Evolutionary conservation across 2,797 vertebrate species (phyloP), one percentile per base, ranked within the genome.

Genomic region (Labroides dimidiatus): DNA sequence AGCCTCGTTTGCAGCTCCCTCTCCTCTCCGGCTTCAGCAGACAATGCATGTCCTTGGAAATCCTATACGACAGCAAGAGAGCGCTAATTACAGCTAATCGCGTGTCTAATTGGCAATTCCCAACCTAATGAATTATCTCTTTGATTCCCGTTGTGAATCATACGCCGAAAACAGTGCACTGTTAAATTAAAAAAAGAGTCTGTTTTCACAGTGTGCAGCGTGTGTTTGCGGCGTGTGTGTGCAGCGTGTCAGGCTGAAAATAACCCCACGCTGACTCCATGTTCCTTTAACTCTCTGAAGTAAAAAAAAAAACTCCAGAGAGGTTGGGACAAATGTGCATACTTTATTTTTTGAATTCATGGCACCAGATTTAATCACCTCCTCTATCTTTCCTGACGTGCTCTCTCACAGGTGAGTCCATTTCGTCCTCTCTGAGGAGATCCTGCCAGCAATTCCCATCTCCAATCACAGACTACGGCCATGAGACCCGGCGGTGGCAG

Each of bases 31-130:
- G 63, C 57, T 74, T 74, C 17, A 44, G 60, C 78, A 66, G 52
- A 44, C 27, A 69, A 59, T 64, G 23, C 20, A 41, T 27, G 47
- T 72, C 66, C 24, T 57, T 55, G 55, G 58, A 53, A 84, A 74
- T 53, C 54, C 27, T 21, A 63, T 39, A 72, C 52, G 53, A 56
- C 52, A 71, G 27, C 2, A 4, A 67, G 51, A 50, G 51, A 53
- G 41, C 47, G 19, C 47, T 77, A 71, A 84, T 82, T 77, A 77
- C 45, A 52, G 36, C 55, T 85, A 62, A 85, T 78, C 27, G 23
- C 65, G 61, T 62, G 13, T 73, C 62, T 87, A 87, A 86, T 69
- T 82, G 72, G 57, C 73, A 77, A 78, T 72, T 80, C 51, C 23
- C 48, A 48, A 55, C 56, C 41, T 69, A 64, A 74, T 67, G 41